A percentile compares a stretch with the other conserved stretches of the same genome.
Evolutionary conservation across 1,140 invertebrate species (phyloP).

Genomic region (Telenomus remus): DNA sequence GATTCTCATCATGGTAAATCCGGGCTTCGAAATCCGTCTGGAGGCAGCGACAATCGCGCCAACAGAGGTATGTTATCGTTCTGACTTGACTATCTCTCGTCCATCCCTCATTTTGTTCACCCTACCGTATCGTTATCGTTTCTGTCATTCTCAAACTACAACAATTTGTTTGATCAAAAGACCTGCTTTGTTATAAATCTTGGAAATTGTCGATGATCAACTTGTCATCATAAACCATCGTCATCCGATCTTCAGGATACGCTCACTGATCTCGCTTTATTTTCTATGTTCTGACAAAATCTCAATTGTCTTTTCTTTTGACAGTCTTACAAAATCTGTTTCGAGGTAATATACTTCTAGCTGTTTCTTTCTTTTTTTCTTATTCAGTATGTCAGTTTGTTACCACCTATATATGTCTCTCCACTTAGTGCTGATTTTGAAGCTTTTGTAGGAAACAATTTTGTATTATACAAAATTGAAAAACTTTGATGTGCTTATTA

Average conservation of each 20-base stretch:
- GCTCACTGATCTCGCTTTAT: conserved; percentile 26
- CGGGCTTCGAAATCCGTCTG: conserved; percentile 66
- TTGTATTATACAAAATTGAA: conserved; percentile 1
- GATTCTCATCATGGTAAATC: conserved; percentile 74
- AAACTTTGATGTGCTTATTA: neutral
- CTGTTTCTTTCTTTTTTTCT: conserved; percentile 57
- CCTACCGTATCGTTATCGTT: no score
- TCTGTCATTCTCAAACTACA: no score
- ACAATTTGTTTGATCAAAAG: no score
- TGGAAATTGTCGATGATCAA: conserved; percentile 8
- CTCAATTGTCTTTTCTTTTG: conserved; percentile 65
- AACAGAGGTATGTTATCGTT: conserved; percentile 69
- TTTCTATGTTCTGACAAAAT: conserved; percentile 32
- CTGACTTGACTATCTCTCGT: conserved; percentile 51
- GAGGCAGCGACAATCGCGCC: conserved; percentile 69
- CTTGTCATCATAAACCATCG: conserved; percentile 36
- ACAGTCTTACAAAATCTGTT: conserved; percentile 71
- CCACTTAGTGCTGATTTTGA: no score
- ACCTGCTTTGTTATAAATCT: no score
- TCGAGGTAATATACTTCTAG: conserved; percentile 69
- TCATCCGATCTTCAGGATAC: conserved; percentile 24
- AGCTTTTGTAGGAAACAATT: neutral
- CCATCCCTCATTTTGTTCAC: conserved; percentile 51
- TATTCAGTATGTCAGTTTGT: conserved; percentile 47
- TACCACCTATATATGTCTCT: neutral